Evolutionary conservation across 2,113 vertebrate species (phyloP).

Genomic region (Capra hircus): DNA sequence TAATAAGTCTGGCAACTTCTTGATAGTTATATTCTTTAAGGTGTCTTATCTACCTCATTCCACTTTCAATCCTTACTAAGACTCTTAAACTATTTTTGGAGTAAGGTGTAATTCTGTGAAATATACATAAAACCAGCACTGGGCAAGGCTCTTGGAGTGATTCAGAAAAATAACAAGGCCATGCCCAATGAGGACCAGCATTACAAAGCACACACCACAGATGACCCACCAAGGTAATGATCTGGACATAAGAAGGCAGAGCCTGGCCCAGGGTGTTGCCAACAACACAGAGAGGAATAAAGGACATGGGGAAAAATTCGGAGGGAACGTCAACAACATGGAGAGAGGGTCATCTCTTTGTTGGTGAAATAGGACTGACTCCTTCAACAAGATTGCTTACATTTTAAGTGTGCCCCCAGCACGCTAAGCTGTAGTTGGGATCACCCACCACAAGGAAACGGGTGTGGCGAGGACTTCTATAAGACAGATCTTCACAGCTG

Average conservation of each 20-base stretch:
- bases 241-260: neutral
- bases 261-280: neutral
- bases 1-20: neutral
- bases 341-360: neutral
- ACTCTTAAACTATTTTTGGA: neutral
- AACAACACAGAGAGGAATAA: neutral
- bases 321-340: neutral
- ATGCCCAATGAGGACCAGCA: neutral
- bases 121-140: neutral
- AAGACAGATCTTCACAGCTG: neutral
- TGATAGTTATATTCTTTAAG: neutral
- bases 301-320: neutral
- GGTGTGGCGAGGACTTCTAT: neutral
- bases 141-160: neutral
- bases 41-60: neutral
- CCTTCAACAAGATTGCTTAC: neutral
- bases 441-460: neutral
- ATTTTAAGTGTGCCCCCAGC: neutral
- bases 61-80: neutral
- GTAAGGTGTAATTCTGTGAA: neutral
- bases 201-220: fast-evolving
- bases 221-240: neutral
- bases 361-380: neutral
- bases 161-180: neutral
- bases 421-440: neutral